Conservation (phyloP, 2,797 vertebrate genomes). For the Fringilla coelebs region DNA sequence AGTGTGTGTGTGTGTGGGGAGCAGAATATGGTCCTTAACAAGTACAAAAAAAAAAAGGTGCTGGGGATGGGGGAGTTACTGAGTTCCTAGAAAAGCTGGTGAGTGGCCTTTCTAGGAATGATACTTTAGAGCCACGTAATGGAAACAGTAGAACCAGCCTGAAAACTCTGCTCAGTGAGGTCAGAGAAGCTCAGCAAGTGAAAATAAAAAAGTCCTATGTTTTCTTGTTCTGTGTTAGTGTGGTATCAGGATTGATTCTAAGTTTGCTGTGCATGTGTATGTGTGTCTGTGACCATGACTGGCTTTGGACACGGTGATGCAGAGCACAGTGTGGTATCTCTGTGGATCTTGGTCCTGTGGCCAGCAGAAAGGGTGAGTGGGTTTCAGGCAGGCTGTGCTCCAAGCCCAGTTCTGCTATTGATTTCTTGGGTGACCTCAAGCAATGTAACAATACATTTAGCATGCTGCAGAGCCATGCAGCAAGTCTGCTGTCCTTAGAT, state of each 20-base stretch:
- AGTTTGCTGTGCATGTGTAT: background rate
- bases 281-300: background rate
- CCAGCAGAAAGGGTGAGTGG: background rate
- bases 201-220: background rate
- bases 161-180: background rate
- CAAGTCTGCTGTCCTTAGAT: background rate
- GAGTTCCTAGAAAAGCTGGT: background rate
- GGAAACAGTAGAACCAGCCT: background rate
- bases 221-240: background rate
- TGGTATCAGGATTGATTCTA: background rate
- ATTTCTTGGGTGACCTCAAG: background rate
- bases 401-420: background rate
- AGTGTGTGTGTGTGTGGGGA: fast-evolving
- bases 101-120: background rate
- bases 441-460: fast-evolving
- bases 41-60: background rate
- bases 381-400: background rate
- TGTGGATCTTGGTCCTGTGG: fast-evolving
- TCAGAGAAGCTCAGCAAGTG: background rate
- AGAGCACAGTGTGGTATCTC: fast-evolving
- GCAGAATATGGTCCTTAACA: background rate
- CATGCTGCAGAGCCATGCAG: background rate
- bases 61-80: background rate
- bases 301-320: background rate
- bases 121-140: background rate